Evolutionary conservation across 2,113 vertebrate genomes (phyloP), one percentile per base, ranked within the genome.

Genomic region (Thalassoma bifasciatum): DNA sequence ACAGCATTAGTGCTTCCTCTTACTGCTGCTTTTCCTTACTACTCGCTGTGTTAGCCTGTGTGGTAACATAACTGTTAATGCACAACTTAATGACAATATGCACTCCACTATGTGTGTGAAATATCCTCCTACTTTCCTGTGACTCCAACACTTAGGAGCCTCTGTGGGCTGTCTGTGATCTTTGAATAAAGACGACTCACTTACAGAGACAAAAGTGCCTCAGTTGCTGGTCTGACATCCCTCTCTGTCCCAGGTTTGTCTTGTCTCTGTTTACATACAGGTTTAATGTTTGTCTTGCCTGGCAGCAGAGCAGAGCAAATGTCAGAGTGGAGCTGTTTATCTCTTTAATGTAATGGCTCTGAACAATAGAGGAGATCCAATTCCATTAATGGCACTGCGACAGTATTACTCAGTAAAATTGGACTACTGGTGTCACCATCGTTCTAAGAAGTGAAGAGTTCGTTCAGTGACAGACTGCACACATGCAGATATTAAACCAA

Each of bases 261-360:
- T 17, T 5, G 13, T 16, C 14, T 49, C 64, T 24, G 68, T 17
- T 47, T 46, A 49, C 72, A 64, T 71, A 13, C 30, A 53, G 50
- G 47, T 22, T 36, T 52, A 44, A 58, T 44, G 44, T 53, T 36
- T 37, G 54, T 16, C 12, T 49, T 68, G 66, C 65, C 36, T 61
- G 70, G 69, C 65, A 69, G 50, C 22, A 44, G 51, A 34, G 53
- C 16, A 12, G 21, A 53, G 21, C 36, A 10, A 61, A 79, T 10
- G 62, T 42, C 60, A 57, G 60, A 53, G 30, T n/a, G 24, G 53
- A 69, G 65, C 76, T 54, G 37, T 11, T 77, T 66, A 46, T 51
- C 65, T 51, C 76, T 61, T 58, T 72, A 68, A 86, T 82, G 66
- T 68, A 77, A 81, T 72, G 76, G 40, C 26, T 44, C 69, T 59